Conservation (phyloP, 2,113 vertebrate genomes). For the Oxygymnocypris stewartii region DNA sequence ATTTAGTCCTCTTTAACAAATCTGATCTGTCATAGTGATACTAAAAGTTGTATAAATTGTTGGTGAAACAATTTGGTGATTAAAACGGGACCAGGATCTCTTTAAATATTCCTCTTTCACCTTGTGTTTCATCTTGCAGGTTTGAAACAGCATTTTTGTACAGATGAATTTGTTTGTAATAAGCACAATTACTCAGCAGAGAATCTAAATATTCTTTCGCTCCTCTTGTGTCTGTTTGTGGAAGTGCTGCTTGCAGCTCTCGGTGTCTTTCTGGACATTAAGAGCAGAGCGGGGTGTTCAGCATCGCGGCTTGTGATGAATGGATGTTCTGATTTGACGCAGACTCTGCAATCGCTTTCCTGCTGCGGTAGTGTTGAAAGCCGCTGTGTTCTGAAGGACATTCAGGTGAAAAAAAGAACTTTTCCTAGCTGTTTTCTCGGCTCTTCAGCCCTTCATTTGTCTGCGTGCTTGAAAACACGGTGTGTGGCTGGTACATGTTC, state of each 20-base stretch:
- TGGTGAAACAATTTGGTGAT: not conserved
- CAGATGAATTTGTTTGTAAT: not conserved
- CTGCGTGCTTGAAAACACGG: not conserved
- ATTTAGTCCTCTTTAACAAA: too few relatives aligned
- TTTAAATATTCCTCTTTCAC: not conserved
- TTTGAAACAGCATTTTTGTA: not conserved
- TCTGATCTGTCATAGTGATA: too few relatives aligned
- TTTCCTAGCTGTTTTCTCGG: conserved; percentile 21
- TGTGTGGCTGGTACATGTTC: conserved; percentile 9
- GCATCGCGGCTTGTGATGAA: conserved; percentile 35
- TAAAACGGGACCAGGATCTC: not conserved
- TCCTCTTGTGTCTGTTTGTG: conserved; percentile 1
- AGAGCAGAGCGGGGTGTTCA: conserved; percentile 13
- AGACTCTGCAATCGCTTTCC: conserved; percentile 46
- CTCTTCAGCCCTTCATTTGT: conserved; percentile 34
- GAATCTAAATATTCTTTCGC: not conserved
- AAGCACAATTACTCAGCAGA: not conserved
- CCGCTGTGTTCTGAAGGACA: conserved; percentile 47
- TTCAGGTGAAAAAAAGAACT: conserved; percentile 35
- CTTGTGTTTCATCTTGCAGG: not conserved
- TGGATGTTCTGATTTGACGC: conserved; percentile 42
- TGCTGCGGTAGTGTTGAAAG: conserved; percentile 16
- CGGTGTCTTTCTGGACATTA: not conserved
- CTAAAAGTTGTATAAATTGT: not conserved
- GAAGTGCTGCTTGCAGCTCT: not conserved